Evolutionary conservation across 2,888 invertebrate species (phyloP).

Genomic region (Tachina lurida): DNA sequence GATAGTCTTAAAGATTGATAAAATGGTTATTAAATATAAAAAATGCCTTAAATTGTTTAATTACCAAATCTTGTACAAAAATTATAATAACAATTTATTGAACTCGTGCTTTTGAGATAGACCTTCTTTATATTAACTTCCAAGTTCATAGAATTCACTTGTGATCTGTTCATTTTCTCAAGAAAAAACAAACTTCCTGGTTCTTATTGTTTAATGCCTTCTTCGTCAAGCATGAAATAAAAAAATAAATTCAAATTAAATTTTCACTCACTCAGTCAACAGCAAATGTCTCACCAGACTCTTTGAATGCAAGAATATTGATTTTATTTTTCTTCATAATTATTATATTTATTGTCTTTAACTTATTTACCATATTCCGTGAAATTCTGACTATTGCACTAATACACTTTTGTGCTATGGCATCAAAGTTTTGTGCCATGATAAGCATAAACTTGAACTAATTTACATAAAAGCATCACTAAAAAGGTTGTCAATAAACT

Average conservation of each 20-base stretch:
- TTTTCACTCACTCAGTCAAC: background rate
- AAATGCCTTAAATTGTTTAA: no score
- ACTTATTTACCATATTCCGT: conserved; percentile 58
- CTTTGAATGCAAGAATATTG: conserved; percentile 35
- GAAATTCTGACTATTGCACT: conserved; percentile 41
- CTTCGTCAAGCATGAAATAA: background rate
- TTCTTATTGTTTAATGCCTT: background rate
- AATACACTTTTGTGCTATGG: conserved; percentile 35
- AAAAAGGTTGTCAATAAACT: conserved; percentile 63
- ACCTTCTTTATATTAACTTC: background rate
- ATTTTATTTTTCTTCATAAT: conserved; percentile 59
- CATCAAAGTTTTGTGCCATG: conserved; percentile 53
- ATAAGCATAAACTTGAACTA: conserved; percentile 68
- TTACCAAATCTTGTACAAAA: no score
- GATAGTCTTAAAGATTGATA: no score
- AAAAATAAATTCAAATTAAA: background rate
- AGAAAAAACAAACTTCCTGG: background rate
- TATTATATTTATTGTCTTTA: conserved; percentile 62
- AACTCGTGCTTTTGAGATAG: background rate
- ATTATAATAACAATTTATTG: no score
- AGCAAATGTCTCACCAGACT: background rate
- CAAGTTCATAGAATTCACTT: background rate
- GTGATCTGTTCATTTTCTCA: background rate
- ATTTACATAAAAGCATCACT: conserved; percentile 65
- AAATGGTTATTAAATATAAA: no score